Conservation (phyloP, 2,113 vertebrate genomes). For the Sclerurus mexicanus region DNA sequence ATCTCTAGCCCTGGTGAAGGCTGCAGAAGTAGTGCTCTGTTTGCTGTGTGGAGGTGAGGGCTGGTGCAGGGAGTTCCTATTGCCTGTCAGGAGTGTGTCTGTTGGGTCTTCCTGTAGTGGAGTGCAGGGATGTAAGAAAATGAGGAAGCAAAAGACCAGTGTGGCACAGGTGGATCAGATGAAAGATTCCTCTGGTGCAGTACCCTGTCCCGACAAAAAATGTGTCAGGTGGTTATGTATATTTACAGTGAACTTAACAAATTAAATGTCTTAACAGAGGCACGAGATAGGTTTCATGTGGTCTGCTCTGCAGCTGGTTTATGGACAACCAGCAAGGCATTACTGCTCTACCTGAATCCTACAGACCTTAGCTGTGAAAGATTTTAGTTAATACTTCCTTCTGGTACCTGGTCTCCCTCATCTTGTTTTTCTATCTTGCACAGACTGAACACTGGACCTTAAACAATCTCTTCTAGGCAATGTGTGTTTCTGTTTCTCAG, state of each 20-base stretch:
- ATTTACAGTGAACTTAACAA: neutral
- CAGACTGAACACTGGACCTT: neutral
- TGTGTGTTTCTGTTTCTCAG: neutral
- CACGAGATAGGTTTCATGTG: neutral
- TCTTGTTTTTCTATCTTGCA: neutral
- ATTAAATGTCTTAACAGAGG: neutral
- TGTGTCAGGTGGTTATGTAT: accelerated
- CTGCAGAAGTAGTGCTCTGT: neutral
- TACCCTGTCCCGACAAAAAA: neutral
- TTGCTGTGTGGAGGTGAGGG: neutral
- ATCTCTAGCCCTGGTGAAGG: neutral
- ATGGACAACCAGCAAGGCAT: neutral
- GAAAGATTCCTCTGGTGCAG: neutral
- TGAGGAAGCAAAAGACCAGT: neutral
- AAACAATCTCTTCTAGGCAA: neutral
- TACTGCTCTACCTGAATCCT: neutral
- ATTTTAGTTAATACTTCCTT: neutral
- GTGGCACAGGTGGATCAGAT: neutral
- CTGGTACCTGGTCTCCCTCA: neutral
- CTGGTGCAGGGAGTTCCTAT: neutral
- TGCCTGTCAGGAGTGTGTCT: neutral
- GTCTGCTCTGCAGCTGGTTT: neutral
- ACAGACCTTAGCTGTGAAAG: neutral
- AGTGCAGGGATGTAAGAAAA: neutral
- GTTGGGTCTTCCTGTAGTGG: neutral